A percentile compares a stretch with the other conserved stretches of the same genome.
These are phyloP conservation scores for Hyperopisus bebe DNA, from an alignment of 2,113 vertebrate species.

Conservation along the genomic window DNA sequence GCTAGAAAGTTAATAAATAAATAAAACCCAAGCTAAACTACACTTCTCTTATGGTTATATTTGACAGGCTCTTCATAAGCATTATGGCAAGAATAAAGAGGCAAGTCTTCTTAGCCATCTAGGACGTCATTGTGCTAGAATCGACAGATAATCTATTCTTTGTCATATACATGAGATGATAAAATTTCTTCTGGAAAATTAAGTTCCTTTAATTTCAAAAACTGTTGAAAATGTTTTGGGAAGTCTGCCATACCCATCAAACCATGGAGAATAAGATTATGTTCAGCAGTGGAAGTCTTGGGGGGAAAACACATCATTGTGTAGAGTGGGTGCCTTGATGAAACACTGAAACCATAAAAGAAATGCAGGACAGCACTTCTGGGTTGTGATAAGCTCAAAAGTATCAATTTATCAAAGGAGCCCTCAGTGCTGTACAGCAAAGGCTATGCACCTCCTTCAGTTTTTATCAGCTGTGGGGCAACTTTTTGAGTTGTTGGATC, in stretches of 20 bases:
- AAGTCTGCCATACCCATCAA: conserved; percentile 44
- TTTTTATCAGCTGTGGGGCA: background rate
- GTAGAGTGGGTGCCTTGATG: conserved; percentile 40
- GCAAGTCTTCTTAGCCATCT: background rate
- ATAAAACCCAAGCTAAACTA: background rate
- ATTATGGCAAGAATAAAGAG: background rate
- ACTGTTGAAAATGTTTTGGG: conserved; percentile 40
- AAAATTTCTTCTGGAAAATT: conserved; percentile 38
- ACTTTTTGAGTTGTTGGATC: background rate
- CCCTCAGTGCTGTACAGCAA: background rate
- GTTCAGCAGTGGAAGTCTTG: conserved; percentile 43
- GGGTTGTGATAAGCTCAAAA: background rate
- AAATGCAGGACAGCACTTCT: background rate
- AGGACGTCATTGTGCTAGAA: conserved; percentile 2
- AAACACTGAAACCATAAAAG: conserved; percentile 19
- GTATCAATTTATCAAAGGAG: background rate
- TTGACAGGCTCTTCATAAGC: background rate
- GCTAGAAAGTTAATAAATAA: background rate
- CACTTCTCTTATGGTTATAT: background rate
- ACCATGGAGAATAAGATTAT: conserved; percentile 55
- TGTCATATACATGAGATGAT: conserved; percentile 42
- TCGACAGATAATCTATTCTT: conserved; percentile 26
- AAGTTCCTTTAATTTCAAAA: conserved; percentile 43
- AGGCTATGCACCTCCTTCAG: background rate
- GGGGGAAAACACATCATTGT: conserved; percentile 32